Base-by-base conservation (phyloP, 2,888 invertebrate genomes). In the Agapetus fuscipes region DNA sequence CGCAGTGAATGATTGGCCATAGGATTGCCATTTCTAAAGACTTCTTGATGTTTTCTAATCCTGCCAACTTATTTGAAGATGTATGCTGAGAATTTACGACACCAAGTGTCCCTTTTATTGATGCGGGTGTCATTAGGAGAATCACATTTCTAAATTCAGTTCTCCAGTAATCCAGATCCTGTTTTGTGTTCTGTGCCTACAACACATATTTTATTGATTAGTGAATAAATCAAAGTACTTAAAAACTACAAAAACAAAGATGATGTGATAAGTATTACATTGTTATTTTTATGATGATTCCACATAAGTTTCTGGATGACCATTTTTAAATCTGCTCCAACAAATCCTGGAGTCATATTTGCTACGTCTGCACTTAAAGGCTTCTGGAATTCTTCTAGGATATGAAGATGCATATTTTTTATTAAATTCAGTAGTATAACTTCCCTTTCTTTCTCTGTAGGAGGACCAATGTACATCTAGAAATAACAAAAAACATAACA, bases 1-100 rank as follows among this genome's bases (percentile, higher is more conserved):
- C 62, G 1, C 70, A 65, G 46, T 75, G 62, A 43, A 61, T 59
- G 10, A 79, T 54, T 1, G 78, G 77, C 60, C 75, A 71, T 46
- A 75, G 62, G 15, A 79, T 60, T 5, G 72, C 67, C 50, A 71
- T 63, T 48, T 65, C 56, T 27, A 78, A 55, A 27, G 61, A 56
- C 30, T 58, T 58, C 51, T 76, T 78, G 1, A 76, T 58, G 0
- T 61, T 49, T 1, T 59, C 56, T 54, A 77, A 60, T 10, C 78
- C 78, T 12, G 76, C 76, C 38, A 79, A 66, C 24, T 65, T 58
- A 29, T 63, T 57, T 54, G 74, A 69, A 10, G 55, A 55, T 10
- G 61, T 53, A 3, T 60, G 58, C 28, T 57, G 54, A 41, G 56
- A 58, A 30, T 55, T 55, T 2, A 70, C 60, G 1, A 58, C 52